Evolutionary conservation across 2,113 vertebrate genomes (phyloP).

Genomic region (Pteruthius melanotis): DNA sequence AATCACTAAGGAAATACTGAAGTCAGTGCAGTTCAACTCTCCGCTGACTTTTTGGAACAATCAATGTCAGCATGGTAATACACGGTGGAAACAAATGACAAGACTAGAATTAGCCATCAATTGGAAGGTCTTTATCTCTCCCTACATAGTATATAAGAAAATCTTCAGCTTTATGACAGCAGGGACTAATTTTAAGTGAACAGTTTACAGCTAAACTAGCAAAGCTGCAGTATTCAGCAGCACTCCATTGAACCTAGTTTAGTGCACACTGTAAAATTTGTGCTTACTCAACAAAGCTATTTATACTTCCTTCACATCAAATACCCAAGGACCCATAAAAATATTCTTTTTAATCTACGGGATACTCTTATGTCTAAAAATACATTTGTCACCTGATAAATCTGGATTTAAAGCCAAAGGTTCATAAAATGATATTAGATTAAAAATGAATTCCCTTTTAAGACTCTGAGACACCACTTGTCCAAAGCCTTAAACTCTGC

Average conservation of each 20-base stretch:
- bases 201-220: background rate
- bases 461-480: background rate
- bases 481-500: background rate
- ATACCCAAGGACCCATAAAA: background rate
- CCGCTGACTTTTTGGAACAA: background rate
- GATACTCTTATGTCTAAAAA: background rate
- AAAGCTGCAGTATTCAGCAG: background rate
- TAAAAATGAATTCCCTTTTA: background rate
- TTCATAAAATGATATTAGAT: background rate
- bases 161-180: background rate
- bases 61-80: background rate
- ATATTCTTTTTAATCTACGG: background rate
- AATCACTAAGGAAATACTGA: background rate
- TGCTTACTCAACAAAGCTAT: background rate
- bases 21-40: background rate
- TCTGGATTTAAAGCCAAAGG: background rate
- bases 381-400: background rate
- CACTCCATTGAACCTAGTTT: background rate
- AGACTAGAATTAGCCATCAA: background rate
- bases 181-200: background rate
- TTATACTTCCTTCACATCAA: background rate
- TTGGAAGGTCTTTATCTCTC: background rate
- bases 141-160: background rate
- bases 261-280: background rate
- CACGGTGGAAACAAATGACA: background rate